A percentile compares a stretch with the other conserved stretches of the same genome.
Conservation (phyloP, 2,113 vertebrate species). For the Eira barbara region DNA sequence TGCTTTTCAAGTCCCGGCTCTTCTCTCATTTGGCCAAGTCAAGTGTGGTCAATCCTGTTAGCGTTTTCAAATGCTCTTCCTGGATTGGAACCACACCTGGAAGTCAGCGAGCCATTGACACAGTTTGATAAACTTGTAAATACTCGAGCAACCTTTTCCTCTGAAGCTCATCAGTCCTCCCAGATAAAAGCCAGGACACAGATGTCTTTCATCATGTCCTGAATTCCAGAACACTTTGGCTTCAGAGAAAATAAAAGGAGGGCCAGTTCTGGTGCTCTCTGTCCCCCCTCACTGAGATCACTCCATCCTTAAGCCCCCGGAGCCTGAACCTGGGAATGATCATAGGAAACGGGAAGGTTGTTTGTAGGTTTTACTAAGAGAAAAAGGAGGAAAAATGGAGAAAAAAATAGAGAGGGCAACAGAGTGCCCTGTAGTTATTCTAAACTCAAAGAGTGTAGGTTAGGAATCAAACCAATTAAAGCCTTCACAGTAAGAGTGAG, state of each 20-base stretch:
- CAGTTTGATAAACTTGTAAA: slow-evolving; percentile 52
- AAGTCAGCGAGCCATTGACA: not conserved
- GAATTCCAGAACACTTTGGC: slow-evolving; percentile 55
- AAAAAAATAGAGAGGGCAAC: slow-evolving; percentile 22
- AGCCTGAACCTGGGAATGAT: slow-evolving; percentile 21
- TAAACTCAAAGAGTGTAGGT: slow-evolving; percentile 18
- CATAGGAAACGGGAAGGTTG: slow-evolving; percentile 21
- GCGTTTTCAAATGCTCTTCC: slow-evolving; percentile 13
- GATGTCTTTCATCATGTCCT: slow-evolving; percentile 48
- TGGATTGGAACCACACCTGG: not conserved
- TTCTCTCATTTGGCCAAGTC: not conserved
- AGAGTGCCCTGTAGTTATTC: not conserved
- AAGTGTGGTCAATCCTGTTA: not conserved
- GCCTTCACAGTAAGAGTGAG: slow-evolving; percentile 1
- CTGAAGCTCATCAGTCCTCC: slow-evolving; percentile 33
- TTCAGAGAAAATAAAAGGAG: slow-evolving; percentile 57
- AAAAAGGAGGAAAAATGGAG: slow-evolving; percentile 28
- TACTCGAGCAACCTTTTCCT: not conserved
- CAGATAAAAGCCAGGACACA: slow-evolving; percentile 26
- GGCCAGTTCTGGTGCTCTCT: not conserved
- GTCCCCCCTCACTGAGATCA: slow-evolving; percentile 51
- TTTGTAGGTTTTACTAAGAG: slow-evolving; percentile 25
- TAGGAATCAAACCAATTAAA: slow-evolving; percentile 61
- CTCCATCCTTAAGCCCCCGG: not conserved
- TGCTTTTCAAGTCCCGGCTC: not conserved